A percentile compares a stretch with the other conserved stretches of the same genome.
Conservation (phyloP, 2,888 invertebrate genomes). For the Apotomis turbidana region DNA sequence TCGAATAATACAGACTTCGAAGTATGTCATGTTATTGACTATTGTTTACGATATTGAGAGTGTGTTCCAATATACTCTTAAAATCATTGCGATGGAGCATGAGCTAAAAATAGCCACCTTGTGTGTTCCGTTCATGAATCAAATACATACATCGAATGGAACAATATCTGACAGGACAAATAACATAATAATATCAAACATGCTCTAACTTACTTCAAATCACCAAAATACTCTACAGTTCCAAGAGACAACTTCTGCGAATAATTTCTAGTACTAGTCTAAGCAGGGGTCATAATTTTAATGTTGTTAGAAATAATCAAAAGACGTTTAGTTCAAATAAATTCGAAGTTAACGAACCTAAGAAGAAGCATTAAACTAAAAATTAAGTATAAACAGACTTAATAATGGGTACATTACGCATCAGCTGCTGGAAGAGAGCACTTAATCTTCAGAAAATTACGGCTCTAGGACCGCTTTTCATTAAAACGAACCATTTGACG, state of each 20-base stretch:
- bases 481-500: conserved; percentile 22
- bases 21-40: too few relatives aligned
- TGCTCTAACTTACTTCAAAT: neutral
- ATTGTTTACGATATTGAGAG: too few relatives aligned
- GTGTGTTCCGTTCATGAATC: too few relatives aligned
- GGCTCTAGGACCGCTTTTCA: conserved; percentile 2
- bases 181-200: neutral
- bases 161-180: neutral
- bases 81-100: too few relatives aligned
- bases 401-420: neutral
- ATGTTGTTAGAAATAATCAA: neutral
- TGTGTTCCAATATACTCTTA: too few relatives aligned
- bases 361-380: neutral
- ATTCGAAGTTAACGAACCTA: neutral
- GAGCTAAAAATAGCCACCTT: too few relatives aligned
- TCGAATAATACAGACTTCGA: too few relatives aligned
- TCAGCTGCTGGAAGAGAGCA: conserved; percentile 13
- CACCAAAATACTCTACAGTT: neutral
- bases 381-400: neutral
- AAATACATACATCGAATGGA: too few relatives aligned
- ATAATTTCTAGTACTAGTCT: too few relatives aligned
- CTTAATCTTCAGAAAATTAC: conserved; percentile 2
- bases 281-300: neutral
- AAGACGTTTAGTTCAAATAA: neutral
- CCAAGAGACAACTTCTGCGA: neutral